phyloP scores from a whole-genome alignment of 1,140 invertebrate species.

The Zaprionus tsacasi region DNA sequence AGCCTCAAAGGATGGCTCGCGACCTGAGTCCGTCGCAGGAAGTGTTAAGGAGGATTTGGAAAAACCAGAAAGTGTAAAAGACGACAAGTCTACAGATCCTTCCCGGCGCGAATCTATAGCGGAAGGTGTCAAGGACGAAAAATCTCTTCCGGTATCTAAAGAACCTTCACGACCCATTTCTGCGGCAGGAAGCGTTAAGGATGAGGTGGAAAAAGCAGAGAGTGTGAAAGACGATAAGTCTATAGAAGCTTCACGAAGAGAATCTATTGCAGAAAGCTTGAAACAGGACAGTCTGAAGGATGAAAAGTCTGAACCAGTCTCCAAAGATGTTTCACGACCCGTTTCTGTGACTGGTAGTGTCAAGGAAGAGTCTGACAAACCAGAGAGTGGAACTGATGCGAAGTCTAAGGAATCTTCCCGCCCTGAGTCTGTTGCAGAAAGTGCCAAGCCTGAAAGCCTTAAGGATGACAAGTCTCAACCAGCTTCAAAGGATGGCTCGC shows the following conservation, averaged over 20 bases:
- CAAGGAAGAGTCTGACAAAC: constrained; percentile 15
- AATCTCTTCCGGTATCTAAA: background rate
- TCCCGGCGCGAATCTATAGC: constrained; percentile 18
- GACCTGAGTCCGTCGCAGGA: constrained; percentile 23
- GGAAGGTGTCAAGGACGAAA: constrained; percentile 8
- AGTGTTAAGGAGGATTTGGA: constrained; percentile 12
- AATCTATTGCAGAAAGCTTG: constrained; percentile 44
- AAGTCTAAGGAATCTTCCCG: constrained; percentile 40
- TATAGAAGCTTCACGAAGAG: constrained; percentile 43
- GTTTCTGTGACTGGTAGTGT: constrained; percentile 35
- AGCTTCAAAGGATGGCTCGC: constrained; percentile 16
- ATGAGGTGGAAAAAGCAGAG: background rate
- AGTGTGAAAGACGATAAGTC: constrained; percentile 34
- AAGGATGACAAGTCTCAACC: constrained; percentile 40
- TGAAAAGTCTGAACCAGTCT: background rate
- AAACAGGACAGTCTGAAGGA: constrained; percentile 23
- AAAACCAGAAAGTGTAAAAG: background rate
- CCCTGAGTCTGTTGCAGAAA: constrained; percentile 23
- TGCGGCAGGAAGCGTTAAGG: constrained; percentile 17
- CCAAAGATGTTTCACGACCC: constrained; percentile 41
- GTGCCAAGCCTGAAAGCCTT: background rate
- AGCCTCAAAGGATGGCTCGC: background rate
- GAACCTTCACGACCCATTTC: constrained; percentile 36
- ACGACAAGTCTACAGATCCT: background rate
- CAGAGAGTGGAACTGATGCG: background rate